Base-by-base conservation (phyloP, 2,113 vertebrate species). In the Lycaon pictus region DNA sequence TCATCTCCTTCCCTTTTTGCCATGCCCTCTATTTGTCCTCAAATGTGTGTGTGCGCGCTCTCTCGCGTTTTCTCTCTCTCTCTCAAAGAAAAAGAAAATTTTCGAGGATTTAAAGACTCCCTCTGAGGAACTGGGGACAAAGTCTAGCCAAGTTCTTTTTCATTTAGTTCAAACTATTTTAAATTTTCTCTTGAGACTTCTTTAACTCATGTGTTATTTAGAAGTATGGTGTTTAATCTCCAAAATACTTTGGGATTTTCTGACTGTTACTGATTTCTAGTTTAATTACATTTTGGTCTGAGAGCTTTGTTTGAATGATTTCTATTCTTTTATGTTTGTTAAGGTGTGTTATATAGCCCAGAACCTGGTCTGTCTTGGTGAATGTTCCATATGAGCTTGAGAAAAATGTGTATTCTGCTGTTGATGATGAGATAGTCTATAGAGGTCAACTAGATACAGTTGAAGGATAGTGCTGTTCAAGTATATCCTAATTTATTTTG, bases 401-500 rank as follows among this genome's bases (percentile, higher is more conserved):
- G 32, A 79, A 96, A 29, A 93, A 37, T 92, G 16, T 74, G 4
- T 92, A 53, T 89, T 81, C 48, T 93, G 48, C 90, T 96, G 9
- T 60, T 87, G 23, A 62, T 90, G 71, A 51, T 86, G 27, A 84
- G 65, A 5, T 93, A 15, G 11, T 86, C 69, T 71, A 7, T 84
- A 62, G 29, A 55, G 84, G 63, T 83, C 83, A 84, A 2, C 29
- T 85, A 80, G 35, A 84, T 93, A 19, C 53, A 63, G 20, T 48
- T 79, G 62, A 53, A 83, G 25, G 83, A 88, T 88, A 69, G 27
- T 93, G 51, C 72, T 48, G 1, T 80, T 48, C 48, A 88, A 4
- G 65, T 76, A 17, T 76, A 17, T 85, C 83, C 69, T 74, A 35
- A 37, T 93, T 88, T 96, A 91, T n/a, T 95, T 76, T 96, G 67